Base-by-base conservation (phyloP, 1,140 invertebrate species). In the Zaprionus capensis region DNA sequence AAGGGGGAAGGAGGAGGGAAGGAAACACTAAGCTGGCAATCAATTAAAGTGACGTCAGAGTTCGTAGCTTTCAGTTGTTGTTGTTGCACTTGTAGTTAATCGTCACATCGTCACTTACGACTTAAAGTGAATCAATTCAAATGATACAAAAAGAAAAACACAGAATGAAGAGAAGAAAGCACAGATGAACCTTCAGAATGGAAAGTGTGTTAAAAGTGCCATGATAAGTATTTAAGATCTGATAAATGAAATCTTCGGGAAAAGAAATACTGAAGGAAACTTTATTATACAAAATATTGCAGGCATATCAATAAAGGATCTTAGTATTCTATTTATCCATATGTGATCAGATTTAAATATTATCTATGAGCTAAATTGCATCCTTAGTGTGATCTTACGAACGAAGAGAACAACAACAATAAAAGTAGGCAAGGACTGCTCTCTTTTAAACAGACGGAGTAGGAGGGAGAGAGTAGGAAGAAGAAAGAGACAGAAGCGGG, bases 1-100 rank as follows among this genome's bases (percentile, higher is more conserved):
- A 36, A 57, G 68, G 41, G 26, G n/a, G 2, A 5, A 14, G 17
- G n/a, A 20, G 12, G 15, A 36, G 31, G 17, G 11, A 2, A n/a
- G 11, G 12, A 6, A 14, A 67, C 53, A 57, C 57, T 74, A 69
- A 75, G 66, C 72, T 49, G 58, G 72, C 72, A 70, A 75, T 75
- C 72, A 70, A 75, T 70, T 75, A 75, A 75, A 75, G 66, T 70
- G 58, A 31, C 67, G 46, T 74, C 38, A 56, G 28, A 62, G 28
- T 38, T 69, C 41, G 24, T 26, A 49, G 44, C 31, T 44, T 24
- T 36, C 6, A 44, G 15, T 17, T 24, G n/a, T 36, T 56, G 12
- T 34, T 28, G 53, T 55, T 44, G 17, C 44, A 41, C 5, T 24
- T 41, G 41, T 44, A 44, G 41, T 44, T 17, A 44, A 17, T 22